A percentile compares a stretch with the other conserved stretches of the same genome.
Evolutionary conservation across 2,797 vertebrate species (phyloP).

Genomic region (Dendrocincla tyrannina): DNA sequence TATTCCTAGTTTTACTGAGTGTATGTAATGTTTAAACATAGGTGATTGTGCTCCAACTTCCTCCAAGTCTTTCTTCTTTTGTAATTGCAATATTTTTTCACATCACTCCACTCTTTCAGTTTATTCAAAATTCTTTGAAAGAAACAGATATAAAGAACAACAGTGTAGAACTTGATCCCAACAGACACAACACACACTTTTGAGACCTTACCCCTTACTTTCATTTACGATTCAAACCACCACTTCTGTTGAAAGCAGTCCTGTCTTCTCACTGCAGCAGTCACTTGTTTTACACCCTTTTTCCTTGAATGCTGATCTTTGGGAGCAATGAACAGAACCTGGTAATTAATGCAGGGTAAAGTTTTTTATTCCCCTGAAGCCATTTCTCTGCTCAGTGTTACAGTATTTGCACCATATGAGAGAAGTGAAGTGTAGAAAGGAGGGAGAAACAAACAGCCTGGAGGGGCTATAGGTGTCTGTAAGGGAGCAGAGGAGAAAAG

Average conservation of each 20-base stretch:
- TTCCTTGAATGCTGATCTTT: not conserved
- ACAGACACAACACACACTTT: not conserved
- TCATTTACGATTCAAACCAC: not conserved
- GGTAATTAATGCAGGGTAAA: not conserved
- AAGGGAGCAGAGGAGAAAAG: not conserved
- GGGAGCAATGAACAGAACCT: not conserved
- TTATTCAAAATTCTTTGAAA: not conserved
- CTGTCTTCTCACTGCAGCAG: not conserved
- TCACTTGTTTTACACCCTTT: not conserved
- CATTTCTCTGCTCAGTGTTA: not conserved
- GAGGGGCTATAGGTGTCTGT: not conserved
- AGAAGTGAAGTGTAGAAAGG: not conserved
- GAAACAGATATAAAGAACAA: not conserved
- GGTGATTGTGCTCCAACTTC: not conserved
- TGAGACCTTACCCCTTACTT: not conserved
- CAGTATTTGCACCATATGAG: not conserved
- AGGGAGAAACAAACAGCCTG: not conserved
- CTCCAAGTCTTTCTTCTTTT: not conserved
- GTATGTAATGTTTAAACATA: not conserved
- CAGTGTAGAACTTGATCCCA: not conserved
- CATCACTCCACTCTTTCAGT: not conserved
- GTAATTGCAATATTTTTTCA: not conserved
- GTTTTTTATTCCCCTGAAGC: not conserved
- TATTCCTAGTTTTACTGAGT: not conserved
- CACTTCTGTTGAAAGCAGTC: not conserved